Percentiles rank a stretch among this genome's conserved stretches.
These are phyloP conservation scores for Tuta absoluta DNA, from an alignment of 2,888 invertebrate genomes.

Conservation along the genomic window DNA sequence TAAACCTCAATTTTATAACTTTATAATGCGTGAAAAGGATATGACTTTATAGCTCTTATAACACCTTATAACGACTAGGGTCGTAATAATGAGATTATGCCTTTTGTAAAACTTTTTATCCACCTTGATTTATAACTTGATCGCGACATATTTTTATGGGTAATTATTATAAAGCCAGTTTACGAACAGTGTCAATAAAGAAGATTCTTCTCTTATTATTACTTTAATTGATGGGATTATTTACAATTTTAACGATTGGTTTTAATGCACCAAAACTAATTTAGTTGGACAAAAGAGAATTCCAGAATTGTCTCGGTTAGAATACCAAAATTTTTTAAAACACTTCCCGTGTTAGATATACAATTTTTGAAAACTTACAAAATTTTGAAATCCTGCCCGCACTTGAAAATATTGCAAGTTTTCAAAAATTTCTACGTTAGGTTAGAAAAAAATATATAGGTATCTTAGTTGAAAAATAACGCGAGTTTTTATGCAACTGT, in stretches of 20 bases:
- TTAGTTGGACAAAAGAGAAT: neutral
- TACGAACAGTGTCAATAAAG: constrained; percentile 17
- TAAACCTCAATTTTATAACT: constrained; percentile 58
- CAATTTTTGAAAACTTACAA: too few relatives aligned
- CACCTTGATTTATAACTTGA: constrained; percentile 67
- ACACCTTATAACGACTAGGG: constrained; percentile 66
- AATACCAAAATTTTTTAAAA: too few relatives aligned
- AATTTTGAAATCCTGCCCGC: too few relatives aligned
- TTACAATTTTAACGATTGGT: neutral
- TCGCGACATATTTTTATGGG: constrained; percentile 23
- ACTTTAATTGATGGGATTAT: constrained; percentile 3
- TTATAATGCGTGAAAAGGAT: constrained; percentile 73
- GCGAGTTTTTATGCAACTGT: too few relatives aligned
- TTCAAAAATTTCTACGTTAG: too few relatives aligned
- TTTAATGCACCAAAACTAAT: neutral
- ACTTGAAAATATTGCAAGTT: too few relatives aligned
- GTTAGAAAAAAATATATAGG: too few relatives aligned
- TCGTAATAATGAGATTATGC: constrained; percentile 64
- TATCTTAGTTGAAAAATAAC: too few relatives aligned
- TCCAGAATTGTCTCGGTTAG: neutral
- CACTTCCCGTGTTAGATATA: too few relatives aligned
- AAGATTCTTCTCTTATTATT: constrained; percentile 14
- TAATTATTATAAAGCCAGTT: neutral
- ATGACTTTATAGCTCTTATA: constrained; percentile 70
- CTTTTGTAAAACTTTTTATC: constrained; percentile 55